phyloP scores from a whole-genome alignment of 2,888 invertebrate genomes.

The Erebia aethiops region DNA sequence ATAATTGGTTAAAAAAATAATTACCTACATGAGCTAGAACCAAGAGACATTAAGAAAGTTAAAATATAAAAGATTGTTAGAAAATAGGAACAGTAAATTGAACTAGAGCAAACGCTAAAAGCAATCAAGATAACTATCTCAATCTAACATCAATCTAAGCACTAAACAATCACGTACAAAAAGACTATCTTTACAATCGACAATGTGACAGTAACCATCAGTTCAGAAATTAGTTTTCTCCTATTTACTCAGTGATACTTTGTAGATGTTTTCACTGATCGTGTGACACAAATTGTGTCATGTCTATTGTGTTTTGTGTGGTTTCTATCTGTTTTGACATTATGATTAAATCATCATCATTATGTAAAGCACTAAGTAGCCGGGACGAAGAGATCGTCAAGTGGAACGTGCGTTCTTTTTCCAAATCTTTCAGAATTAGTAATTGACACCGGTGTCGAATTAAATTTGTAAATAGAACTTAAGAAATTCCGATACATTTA shows the following conservation, averaged over 20 bases:
- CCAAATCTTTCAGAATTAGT: constrained; percentile 27
- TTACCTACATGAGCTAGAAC: no score
- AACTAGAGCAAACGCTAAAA: background rate
- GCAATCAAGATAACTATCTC: constrained; percentile 9
- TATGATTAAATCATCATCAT: constrained; percentile 57
- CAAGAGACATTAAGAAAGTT: no score
- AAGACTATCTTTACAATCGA: constrained; percentile 6
- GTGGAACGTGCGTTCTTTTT: constrained; percentile 58
- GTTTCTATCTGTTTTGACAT: constrained; percentile 47
- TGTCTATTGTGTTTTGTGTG: constrained; percentile 44
- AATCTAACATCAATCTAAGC: constrained; percentile 9
- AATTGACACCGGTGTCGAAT: background rate
- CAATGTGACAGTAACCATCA: constrained; percentile 10
- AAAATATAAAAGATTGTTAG: background rate
- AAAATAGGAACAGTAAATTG: constrained; percentile 5
- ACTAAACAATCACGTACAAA: constrained; percentile 14
- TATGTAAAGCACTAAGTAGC: constrained; percentile 53
- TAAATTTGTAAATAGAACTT: background rate
- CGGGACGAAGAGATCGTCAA: constrained; percentile 64
- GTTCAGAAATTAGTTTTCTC: constrained; percentile 24
- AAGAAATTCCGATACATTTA: background rate
- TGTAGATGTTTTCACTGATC: constrained; percentile 27
- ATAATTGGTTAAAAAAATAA: no score
- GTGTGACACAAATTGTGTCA: constrained; percentile 47
- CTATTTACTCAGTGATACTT: constrained; percentile 12